These are phyloP conservation scores for Brachyhypopomus gauderio DNA, from an alignment of 2,113 vertebrate species.

Conservation along the genomic window DNA sequence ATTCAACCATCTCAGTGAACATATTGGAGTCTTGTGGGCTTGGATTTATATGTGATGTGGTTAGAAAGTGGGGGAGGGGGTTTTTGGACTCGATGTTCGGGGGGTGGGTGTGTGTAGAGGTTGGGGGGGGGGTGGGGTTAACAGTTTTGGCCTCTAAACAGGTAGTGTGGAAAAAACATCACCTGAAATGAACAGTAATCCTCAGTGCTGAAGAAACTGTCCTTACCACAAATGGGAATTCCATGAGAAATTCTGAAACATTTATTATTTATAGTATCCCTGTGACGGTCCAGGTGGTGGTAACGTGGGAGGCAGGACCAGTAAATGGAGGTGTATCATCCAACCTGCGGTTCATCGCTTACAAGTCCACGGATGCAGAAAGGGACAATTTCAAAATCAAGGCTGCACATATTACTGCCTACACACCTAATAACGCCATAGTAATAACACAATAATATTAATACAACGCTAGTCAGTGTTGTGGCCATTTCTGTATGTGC, in stretches of 20 bases:
- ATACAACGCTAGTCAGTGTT: no score
- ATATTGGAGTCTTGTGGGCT: conserved; percentile 11
- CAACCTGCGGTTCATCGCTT: conserved; percentile 64
- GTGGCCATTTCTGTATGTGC: no score
- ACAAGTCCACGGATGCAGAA: conserved; percentile 69
- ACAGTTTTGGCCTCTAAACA: conserved; percentile 67
- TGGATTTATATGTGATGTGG: conserved; percentile 28
- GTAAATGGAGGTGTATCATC: conserved; percentile 69
- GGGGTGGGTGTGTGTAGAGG: background rate
- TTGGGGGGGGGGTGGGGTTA: conserved; percentile 58
- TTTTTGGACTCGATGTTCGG: background rate
- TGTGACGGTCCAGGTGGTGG: conserved; percentile 52
- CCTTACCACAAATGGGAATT: conserved; percentile 74
- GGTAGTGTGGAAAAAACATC: conserved; percentile 63
- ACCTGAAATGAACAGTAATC: conserved; percentile 71
- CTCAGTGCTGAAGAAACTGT: conserved; percentile 67
- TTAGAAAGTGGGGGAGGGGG: conserved; percentile 20
- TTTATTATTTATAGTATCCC: conserved; percentile 75
- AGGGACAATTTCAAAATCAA: conserved; percentile 65
- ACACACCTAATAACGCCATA: conserved; percentile 64
- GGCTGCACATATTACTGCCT: conserved; percentile 63
- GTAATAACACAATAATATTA: conserved; percentile 68
- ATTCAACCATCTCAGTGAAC: background rate
- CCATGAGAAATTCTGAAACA: conserved; percentile 71
- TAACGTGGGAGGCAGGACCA: conserved; percentile 59